Conservation (phyloP, 2,113 vertebrate species). For the Indicator maculatus region DNA sequence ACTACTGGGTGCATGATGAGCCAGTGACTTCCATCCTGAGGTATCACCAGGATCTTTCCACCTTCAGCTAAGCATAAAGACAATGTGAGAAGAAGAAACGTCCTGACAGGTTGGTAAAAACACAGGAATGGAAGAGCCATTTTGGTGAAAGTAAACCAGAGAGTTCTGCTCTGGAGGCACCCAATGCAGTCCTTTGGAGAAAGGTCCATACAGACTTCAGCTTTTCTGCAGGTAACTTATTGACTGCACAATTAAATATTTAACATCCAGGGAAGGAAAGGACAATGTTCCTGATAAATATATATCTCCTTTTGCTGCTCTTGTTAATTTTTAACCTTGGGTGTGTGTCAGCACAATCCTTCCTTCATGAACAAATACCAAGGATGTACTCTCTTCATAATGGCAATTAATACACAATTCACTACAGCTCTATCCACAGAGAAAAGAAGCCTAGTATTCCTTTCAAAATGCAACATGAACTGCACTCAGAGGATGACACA, state of each 20-base stretch:
- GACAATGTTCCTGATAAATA: fast-evolving
- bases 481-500: too few relatives aligned
- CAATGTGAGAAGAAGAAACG: neutral
- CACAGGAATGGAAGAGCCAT: neutral
- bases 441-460: neutral
- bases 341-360: neutral
- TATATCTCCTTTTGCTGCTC: neutral
- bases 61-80: neutral
- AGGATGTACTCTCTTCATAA: neutral
- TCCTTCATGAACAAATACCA: neutral
- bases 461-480: neutral
- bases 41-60: conserved; percentile 83
- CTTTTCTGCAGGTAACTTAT: neutral
- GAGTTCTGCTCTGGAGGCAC: neutral
- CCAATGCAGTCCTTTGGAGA: fast-evolving
- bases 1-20: conserved; percentile 76
- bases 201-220: neutral
- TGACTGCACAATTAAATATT: neutral
- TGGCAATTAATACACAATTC: neutral
- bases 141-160: fast-evolving
- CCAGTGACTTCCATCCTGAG: conserved; percentile 91
- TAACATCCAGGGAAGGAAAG: neutral
- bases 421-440: fast-evolving
- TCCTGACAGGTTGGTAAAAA: neutral
- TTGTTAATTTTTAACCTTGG: neutral